These are phyloP conservation scores for Bruchidius siliquastri DNA, from an alignment of 2,888 invertebrate genomes.

Conservation along the genomic window DNA sequence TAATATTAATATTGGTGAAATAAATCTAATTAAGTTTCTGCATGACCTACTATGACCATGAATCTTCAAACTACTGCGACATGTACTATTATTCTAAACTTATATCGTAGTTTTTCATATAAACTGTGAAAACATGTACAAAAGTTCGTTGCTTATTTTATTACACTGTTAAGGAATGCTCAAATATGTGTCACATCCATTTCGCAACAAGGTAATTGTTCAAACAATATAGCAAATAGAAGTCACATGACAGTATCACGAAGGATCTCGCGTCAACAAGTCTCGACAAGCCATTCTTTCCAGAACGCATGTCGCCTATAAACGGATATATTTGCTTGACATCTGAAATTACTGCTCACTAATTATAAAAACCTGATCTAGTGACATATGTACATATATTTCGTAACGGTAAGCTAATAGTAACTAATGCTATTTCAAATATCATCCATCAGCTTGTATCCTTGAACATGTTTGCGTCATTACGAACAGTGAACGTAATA, in stretches of 20 bases:
- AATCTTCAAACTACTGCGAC: too few species aligned
- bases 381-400: background rate
- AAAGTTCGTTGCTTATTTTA: background rate
- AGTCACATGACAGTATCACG: background rate
- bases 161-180: background rate
- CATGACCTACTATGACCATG: too few species aligned
- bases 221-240: background rate
- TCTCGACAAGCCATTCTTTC: background rate
- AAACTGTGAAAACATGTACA: too few species aligned
- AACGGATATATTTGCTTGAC: background rate
- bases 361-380: background rate
- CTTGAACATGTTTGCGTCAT: background rate
- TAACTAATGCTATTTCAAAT: background rate
- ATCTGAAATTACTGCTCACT: background rate
- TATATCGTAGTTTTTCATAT: too few species aligned
- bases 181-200: background rate
- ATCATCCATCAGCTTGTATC: background rate
- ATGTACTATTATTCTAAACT: too few species aligned
- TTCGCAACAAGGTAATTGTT: background rate
- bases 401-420: background rate
- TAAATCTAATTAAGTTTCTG: too few species aligned
- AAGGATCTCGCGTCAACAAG: background rate
- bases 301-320: background rate
- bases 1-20: too few species aligned
- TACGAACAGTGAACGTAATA: background rate